phyloP scores from a whole-genome alignment of 2,113 vertebrate species.

The Mesoclemmys tuberculata region DNA sequence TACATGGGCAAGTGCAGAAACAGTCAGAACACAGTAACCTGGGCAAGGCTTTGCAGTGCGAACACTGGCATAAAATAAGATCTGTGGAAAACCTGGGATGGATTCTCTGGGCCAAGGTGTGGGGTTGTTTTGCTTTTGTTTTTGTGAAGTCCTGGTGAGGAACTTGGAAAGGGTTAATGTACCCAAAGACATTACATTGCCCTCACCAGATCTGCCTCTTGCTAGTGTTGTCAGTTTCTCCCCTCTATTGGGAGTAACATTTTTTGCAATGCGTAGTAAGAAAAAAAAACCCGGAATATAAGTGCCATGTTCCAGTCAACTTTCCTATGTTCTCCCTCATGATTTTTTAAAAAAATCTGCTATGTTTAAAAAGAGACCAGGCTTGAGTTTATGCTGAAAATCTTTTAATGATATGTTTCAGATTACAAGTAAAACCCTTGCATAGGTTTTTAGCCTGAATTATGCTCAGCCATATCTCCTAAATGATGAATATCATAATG shows the following conservation, averaged over 20 bases:
- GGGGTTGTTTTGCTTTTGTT: neutral
- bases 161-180: neutral
- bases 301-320: neutral
- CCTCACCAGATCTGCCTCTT: neutral
- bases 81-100: neutral
- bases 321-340: neutral
- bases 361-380: neutral
- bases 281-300: neutral
- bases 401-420: neutral
- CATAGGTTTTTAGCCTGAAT: neutral
- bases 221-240: neutral
- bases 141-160: neutral
- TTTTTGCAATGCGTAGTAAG: neutral
- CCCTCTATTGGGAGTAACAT: neutral
- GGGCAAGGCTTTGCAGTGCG: neutral
- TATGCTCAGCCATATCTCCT: neutral
- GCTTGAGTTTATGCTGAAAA: neutral
- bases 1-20: neutral
- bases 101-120: neutral
- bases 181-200: neutral
- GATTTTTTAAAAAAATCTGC: neutral
- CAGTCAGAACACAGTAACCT: neutral
- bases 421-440: neutral
- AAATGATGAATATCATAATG: neutral
- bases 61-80: neutral